These are phyloP conservation scores for Numenius arquata DNA, from an alignment of 2,113 vertebrate genomes.

Conservation along the genomic window DNA sequence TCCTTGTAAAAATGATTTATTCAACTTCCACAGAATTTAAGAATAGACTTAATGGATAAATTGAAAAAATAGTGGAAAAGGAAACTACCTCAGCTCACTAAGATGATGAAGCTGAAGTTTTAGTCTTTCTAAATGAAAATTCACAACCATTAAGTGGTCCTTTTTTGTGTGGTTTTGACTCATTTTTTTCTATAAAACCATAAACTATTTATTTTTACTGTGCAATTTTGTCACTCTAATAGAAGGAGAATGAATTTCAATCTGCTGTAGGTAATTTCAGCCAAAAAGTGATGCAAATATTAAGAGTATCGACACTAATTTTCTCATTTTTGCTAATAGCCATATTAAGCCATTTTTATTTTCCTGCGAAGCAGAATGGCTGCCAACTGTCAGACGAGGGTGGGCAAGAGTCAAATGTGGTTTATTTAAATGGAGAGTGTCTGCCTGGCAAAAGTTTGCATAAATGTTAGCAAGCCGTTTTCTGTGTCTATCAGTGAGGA, in stretches of 20 bases:
- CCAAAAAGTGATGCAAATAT: neutral
- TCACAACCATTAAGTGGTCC: neutral
- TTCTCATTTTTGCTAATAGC: slow-evolving; percentile 4
- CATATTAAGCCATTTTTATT: neutral
- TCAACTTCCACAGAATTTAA: neutral
- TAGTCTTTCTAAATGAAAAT: slow-evolving; percentile 4
- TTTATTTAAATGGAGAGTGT: neutral
- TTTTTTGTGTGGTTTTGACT: slow-evolving; percentile 35
- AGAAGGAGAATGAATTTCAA: neutral
- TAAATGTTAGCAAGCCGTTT: neutral
- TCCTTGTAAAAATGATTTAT: neutral
- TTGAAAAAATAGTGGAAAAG: neutral
- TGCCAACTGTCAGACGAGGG: neutral
- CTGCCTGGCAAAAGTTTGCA: neutral
- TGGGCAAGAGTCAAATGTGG: neutral
- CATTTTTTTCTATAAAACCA: neutral
- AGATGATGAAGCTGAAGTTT: neutral
- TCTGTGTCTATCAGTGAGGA: neutral
- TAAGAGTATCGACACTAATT: neutral
- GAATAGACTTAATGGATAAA: neutral
- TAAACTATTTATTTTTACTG: slow-evolving; percentile 4
- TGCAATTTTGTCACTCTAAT: neutral
- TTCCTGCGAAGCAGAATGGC: neutral
- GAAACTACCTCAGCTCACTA: neutral
- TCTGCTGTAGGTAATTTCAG: neutral